Conservation (phyloP, 2,113 vertebrate genomes). For the Jaculus jaculus region DNA sequence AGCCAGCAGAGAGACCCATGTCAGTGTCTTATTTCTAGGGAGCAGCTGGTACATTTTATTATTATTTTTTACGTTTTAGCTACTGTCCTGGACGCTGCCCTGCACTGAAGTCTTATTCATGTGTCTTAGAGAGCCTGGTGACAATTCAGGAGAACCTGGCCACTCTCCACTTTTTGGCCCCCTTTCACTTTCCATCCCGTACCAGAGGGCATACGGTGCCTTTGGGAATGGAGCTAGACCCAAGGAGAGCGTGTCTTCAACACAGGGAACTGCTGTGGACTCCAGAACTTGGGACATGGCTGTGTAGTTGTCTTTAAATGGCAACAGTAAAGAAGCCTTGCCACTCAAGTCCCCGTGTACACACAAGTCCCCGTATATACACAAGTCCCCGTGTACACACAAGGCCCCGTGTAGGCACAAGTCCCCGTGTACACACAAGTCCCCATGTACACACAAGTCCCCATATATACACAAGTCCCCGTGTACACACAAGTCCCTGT, state of each 20-base stretch:
- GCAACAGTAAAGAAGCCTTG: neutral
- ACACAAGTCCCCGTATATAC: too few species aligned
- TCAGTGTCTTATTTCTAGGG: neutral
- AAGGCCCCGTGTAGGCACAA: too few species aligned
- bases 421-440: too few species aligned
- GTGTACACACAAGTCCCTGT: too few species aligned
- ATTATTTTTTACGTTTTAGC: neutral
- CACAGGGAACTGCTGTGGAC: neutral
- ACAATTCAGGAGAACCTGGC: neutral
- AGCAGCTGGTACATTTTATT: neutral
- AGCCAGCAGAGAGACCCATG: neutral
- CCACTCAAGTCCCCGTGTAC: too few species aligned
- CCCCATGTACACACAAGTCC: too few species aligned
- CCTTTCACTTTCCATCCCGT: neutral
- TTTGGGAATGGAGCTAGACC: neutral
- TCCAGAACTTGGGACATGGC: neutral
- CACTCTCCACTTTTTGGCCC: fast-evolving
- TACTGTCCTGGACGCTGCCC: neutral
- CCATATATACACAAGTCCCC: too few species aligned
- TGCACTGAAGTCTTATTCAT: neutral
- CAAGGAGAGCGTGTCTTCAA: neutral
- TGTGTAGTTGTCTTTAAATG: neutral
- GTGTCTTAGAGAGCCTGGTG: conserved; percentile 1
- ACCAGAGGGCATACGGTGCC: neutral
- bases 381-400: too few species aligned